Base-by-base conservation (phyloP, 2,113 vertebrate species). In the Hypanus sabinus region DNA sequence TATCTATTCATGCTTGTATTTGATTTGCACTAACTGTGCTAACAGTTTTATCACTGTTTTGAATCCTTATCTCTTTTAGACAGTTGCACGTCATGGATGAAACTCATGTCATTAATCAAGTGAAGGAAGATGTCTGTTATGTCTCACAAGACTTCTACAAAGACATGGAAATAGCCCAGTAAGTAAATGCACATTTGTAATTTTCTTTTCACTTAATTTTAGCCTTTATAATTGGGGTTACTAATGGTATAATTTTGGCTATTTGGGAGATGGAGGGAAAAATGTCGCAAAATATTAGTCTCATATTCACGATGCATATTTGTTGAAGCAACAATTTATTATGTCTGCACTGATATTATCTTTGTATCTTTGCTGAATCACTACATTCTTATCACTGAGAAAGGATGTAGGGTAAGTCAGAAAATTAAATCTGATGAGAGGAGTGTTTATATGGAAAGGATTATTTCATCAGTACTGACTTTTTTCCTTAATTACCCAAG, bases 51-150 rank as follows among this genome's bases (percentile, higher is more conserved):
- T 46, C 46, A 46, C 46, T 94, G 75, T 65, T 94, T 65, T 8
- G 24, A 68, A 73, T 73, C 71, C 77, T 73, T 33, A n/a, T 90
- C 30, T 94, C 27, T 77, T 91, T 36, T 95, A 99, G 99, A 46
- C 99, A 99, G 95, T 95, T 99, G 8, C 99, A 99, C 57, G 99
- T 99, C 94, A 99, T 99, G 99, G 99, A 99, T 96, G 99, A 99
- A 96, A 99, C 98, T 0, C 97, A 99, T 83, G 99, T 99, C 70
- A 98, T 99, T 95, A 99, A 99, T 95, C 99, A 99, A 95, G 99
- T 99, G 94, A 99, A 99, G 95, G 99, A 99, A 96, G 99, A 99
- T 94, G 98, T 99, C 33, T 99, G 99, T 95, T 99, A 99, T 0
- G 98, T 99, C 60, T 99, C 99, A 55, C 98, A 98, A 95, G 97